Evolutionary conservation across 2,888 invertebrate genomes (phyloP), one percentile per base, ranked within the genome.

Genomic region (Cosmia trapezina): DNA sequence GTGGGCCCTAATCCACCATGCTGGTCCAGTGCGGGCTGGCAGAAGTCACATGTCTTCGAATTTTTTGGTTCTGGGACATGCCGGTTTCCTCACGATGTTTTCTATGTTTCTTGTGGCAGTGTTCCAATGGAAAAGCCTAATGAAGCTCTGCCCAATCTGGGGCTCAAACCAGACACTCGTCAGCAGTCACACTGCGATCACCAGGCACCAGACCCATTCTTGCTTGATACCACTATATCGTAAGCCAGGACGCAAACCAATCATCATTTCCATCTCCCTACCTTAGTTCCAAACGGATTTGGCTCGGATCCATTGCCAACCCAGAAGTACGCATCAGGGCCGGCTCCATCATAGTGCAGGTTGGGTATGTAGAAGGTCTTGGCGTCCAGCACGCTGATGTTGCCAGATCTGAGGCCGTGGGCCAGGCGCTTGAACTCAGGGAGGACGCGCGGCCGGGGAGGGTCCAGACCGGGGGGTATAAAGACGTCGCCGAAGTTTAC

Each of bases 281-380:
- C 63, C 96, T 98, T 99, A 85, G 97, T 97, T 45, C 99, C 99
- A 93, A 97, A 97, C 28, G 98, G 96, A 87, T 97, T 97, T 0
- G 98, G 98, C 84, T 98, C 98, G 0, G 97, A 96, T 7, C 98
- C 99, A 87, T 97, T 98, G 22, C 99, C 99, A n/a, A 98, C 98
- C 98, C 98, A 98, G 94, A 99, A 99, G 93, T 98, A 99, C 0
- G 99, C 98, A 91, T 99, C 99, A 0, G 98, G 98, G 0, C 98
- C 99, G 2, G 98, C 98, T 47, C 99, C 99, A 88, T 99, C 99
- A 90, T 99, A 99, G 89, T 98, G 98, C 85, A 99, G 95, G 95
- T 99, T 98, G 11, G 99, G 98, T 83, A 99, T 98, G 94, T 98
- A 98, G 94, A 99, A 98, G 0, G 99, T 99, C 94, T 98, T 98